These are phyloP conservation scores for Paratilapia polleni DNA, from an alignment of 2,113 vertebrate genomes.

Conservation along the genomic window DNA sequence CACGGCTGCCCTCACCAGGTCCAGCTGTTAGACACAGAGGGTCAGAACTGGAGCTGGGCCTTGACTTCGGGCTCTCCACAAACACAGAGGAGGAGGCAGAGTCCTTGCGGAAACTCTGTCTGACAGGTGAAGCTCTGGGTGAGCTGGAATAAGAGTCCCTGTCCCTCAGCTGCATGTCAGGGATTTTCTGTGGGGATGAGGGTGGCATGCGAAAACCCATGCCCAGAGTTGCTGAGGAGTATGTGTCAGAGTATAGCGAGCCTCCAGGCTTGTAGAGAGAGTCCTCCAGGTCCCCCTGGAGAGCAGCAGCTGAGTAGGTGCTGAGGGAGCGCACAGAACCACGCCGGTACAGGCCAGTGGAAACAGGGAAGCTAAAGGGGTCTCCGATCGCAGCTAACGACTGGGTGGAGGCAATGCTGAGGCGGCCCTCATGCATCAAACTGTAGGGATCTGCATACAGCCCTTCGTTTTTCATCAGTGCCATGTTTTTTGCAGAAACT, in stretches of 20 bases:
- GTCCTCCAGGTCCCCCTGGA: constrained; percentile 95
- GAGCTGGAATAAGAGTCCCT: constrained; percentile 90
- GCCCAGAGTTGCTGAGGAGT: constrained; percentile 83
- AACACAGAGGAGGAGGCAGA: constrained; percentile 92
- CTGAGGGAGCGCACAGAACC: constrained; percentile 95
- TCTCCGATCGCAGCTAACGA: constrained; percentile 89
- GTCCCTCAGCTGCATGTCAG: constrained; percentile 86
- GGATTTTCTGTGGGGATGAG: constrained; percentile 94
- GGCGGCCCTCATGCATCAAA: constrained; percentile 92
- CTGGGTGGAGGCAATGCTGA: constrained; percentile 95
- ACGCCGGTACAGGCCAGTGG: constrained; percentile 89
- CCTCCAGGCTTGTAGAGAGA: constrained; percentile 90
- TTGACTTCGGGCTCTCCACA: constrained; percentile 90
- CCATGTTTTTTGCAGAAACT: constrained; percentile 90
- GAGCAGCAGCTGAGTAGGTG: constrained; percentile 93
- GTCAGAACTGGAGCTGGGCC: constrained; percentile 86
- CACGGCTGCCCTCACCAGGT: constrained; percentile 84
- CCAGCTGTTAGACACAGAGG: constrained; percentile 86
- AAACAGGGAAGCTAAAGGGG: constrained; percentile 90
- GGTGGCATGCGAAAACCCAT: constrained; percentile 92
- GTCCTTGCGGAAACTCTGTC: constrained; percentile 95
- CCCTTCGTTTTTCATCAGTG: constrained; percentile 93
- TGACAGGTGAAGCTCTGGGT: constrained; percentile 91
- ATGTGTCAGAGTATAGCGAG: constrained; percentile 88
- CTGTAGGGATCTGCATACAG: constrained; percentile 95